Base-by-base conservation (phyloP, 2,888 invertebrate species). In the Dione juno region DNA sequence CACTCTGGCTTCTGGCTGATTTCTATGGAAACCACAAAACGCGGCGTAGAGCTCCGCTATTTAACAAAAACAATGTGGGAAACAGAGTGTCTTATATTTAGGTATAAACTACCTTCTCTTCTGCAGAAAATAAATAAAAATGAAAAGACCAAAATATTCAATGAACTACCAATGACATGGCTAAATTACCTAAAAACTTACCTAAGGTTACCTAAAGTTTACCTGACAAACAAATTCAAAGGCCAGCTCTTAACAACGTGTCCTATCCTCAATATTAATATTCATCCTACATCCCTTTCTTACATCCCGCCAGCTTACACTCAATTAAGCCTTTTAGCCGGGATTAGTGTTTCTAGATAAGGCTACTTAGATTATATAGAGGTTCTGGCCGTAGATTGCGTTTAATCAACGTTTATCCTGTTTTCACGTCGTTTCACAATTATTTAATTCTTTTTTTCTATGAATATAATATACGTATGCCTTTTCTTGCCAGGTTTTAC, bases 261-360 rank as follows among this genome's bases (percentile, higher is more conserved):
- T 50, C 43, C 40, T 43, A 41, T 45, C 10, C 61, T 16, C 53
- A 45, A 52, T 59, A 68, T 68, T 63, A 61, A 61, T 68, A 68
- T 68, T 68, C 61, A 53, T 19, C 16, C 35, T 28, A 61, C 43
- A 43, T 61, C 67, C 37, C 61, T 63, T 61, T 61, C 67, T 68
- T 68, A 68, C 67, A 61, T 41, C 41, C 41, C 41, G 35, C 58
- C 45, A 68, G 50, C 67, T 68, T 68, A 61, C 61, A 68, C 67
- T 61, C 67, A 52, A 68, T 68, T 68, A 61, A 54, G 45, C 66
- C 57, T 45, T 57, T 68, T 61, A 68, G 52, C 67, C 16, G 58
- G 67, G 67, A 68, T 63, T 45, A 68, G 50, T 64, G 50, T 64
- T 19, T 64, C 19, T 40, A 50, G 37, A 37, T 57, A 57, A 37